Evolutionary conservation across 2,113 vertebrate species (phyloP).

Genomic region (Callospermophilus lateralis): DNA sequence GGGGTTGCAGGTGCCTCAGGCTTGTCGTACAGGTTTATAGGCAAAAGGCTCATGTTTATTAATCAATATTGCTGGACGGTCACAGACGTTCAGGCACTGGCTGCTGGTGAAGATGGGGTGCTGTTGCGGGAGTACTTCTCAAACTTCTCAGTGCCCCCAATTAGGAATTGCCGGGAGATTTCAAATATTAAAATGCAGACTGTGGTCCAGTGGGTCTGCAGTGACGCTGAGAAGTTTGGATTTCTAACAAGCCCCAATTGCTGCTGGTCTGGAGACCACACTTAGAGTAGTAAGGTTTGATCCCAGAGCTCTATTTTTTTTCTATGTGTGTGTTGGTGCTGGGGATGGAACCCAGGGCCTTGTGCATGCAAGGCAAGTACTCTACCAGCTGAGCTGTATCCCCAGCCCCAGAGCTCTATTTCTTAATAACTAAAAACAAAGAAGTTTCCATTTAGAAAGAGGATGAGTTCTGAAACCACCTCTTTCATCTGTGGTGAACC

Average conservation of each 20-base stretch:
- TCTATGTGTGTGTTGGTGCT: no score
- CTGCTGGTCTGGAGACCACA: not conserved
- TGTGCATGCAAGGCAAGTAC: no score
- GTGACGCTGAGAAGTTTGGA: not conserved
- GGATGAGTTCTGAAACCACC: not conserved
- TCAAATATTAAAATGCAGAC: not conserved
- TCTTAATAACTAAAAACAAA: not conserved
- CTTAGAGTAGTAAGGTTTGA: not conserved
- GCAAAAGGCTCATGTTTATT: not conserved
- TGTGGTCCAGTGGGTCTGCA: not conserved
- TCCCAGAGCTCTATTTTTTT: not conserved
- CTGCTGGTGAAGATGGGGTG: not conserved
- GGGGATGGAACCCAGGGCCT: no score
- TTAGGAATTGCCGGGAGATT: not conserved
- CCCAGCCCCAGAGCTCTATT: not conserved
- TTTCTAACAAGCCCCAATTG: not conserved
- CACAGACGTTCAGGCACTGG: not conserved
- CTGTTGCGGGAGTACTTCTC: not conserved
- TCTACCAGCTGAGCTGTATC: no score
- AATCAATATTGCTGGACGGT: not conserved
- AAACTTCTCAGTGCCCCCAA: not conserved
- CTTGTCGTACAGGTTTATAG: not conserved
- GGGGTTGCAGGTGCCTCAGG: accelerated
- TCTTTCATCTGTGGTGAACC: not conserved
- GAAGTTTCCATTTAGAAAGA: not conserved